Evolutionary conservation across 2,113 vertebrate species (phyloP).

Genomic region (Riparia riparia): DNA sequence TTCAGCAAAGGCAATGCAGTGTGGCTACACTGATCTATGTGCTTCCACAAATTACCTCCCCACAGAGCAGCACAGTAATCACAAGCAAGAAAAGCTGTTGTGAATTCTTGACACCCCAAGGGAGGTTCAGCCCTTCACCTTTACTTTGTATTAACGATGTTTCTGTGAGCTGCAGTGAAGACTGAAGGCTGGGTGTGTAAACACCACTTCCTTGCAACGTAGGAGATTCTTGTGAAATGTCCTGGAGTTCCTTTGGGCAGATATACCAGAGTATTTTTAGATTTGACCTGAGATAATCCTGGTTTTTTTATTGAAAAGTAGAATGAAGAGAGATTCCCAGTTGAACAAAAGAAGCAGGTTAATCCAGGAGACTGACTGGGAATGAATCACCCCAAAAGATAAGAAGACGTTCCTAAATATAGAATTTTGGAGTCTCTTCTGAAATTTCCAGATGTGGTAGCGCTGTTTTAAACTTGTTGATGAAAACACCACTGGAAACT

Average conservation of each 20-base stretch:
- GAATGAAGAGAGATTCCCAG: background rate
- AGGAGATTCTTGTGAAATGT: background rate
- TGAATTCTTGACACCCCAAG: background rate
- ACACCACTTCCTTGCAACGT: background rate
- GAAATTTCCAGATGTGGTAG: background rate
- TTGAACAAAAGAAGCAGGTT: background rate
- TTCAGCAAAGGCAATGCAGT: background rate
- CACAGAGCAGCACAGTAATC: background rate
- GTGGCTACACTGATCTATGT: background rate
- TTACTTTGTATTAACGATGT: background rate
- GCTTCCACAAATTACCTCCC: background rate
- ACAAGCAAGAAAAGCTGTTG: fast-evolving
- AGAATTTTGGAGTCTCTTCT: background rate
- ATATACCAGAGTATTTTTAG: background rate
- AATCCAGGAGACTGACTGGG: background rate
- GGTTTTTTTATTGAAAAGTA: background rate
- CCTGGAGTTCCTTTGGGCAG: background rate
- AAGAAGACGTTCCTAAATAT: background rate
- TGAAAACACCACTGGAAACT: background rate
- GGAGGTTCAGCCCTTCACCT: background rate
- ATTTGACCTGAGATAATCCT: background rate
- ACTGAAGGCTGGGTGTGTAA: background rate
- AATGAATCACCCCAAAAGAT: background rate
- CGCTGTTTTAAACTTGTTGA: background rate
- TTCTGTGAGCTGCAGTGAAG: background rate